Base-by-base conservation (phyloP, 2,888 invertebrate species). In the Caenorhabditis plicata region DNA sequence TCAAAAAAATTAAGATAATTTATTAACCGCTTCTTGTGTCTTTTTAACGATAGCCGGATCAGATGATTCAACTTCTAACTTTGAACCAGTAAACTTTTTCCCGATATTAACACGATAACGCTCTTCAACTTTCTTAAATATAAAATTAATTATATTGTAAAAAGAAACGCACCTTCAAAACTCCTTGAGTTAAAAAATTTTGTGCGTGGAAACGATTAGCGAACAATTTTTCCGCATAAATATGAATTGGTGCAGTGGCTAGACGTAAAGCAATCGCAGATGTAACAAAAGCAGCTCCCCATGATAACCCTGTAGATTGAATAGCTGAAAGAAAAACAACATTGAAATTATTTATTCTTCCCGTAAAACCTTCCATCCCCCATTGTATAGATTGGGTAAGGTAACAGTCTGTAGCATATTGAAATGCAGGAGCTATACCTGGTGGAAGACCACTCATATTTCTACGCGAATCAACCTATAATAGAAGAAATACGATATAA, bases 221-320 rank as follows among this genome's bases (percentile, higher is more conserved):
- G 35, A 75, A 71, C 42, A 77, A 38, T 38, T 68, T 71, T 41
- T 77, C 77, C 3, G 77, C 75, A 47, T 70, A 71, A 33, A 77
- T 42, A 51, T 74, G 76, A n/a, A 71, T 45, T 2, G 77, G 77
- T 7, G 74, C 54, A 4, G 77, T 74, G 20, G 51, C 51, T 9
- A 73, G 29, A 22, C 77, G 57, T 4, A 77, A 33, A 1, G 52
- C 48, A 38, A 77, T 22, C 2, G 73, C 77, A 2, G 73, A 52
- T 13, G 53, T 71, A 23, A 77, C 53, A 33, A 77, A 70, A 3
- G 74, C 63, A 7, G 57, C 64, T 2, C 67, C 67, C 75, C 75
- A 76, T 4, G 74, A 61, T 11, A 75, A 45, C 3, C 75, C 77
- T 4, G 57, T 15, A 8, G 61, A 38, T 43, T 76, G 76, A 1